Conservation (phyloP, 92 coral and sea anemone genomes). For the Zoanthus gigantus region DNA sequence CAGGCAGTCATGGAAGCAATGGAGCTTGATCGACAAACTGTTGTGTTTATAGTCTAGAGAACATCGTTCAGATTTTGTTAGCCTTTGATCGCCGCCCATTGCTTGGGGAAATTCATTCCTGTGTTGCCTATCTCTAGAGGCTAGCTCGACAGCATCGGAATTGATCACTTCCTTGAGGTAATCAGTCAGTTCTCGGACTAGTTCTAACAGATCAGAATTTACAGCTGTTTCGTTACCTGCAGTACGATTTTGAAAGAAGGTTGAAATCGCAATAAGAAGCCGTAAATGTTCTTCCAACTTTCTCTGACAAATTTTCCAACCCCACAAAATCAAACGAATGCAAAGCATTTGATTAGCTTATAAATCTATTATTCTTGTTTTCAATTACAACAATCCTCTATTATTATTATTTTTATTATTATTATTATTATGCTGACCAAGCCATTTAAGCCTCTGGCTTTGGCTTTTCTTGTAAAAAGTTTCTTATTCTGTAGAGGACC, state of each 20-base stretch:
- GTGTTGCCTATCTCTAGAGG: conserved; percentile 32
- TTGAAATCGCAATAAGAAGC: conserved; percentile 28
- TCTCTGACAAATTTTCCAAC: conserved; percentile 15
- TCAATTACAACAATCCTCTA: too few species aligned
- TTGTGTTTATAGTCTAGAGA: too few species aligned
- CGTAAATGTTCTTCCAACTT: conserved; percentile 36
- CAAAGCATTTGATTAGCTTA: not conserved
- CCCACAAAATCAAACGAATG: conserved; percentile 33
- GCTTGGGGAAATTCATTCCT: not conserved
- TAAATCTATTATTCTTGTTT: too few species aligned
- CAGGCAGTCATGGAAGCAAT: too few species aligned
- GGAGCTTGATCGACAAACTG: too few species aligned
- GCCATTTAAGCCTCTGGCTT: too few species aligned
- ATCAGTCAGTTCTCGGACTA: conserved; percentile 16
- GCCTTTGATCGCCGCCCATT: too few species aligned
- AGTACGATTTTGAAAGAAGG: conserved; percentile 36
- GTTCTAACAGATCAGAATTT: conserved; percentile 22
- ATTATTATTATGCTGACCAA: too few species aligned
- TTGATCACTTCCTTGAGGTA: conserved; percentile 20
- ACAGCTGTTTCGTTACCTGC: conserved; percentile 21
- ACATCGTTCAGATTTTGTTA: too few species aligned
- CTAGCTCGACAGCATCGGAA: conserved; percentile 28
- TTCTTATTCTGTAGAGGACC: too few species aligned
- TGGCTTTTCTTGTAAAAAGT: too few species aligned
- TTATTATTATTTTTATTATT: too few species aligned